Evolutionary conservation across 2,113 vertebrate genomes (phyloP), one percentile per base, ranked within the genome.

Genomic region (Oncorhynchus gorbuscha): DNA sequence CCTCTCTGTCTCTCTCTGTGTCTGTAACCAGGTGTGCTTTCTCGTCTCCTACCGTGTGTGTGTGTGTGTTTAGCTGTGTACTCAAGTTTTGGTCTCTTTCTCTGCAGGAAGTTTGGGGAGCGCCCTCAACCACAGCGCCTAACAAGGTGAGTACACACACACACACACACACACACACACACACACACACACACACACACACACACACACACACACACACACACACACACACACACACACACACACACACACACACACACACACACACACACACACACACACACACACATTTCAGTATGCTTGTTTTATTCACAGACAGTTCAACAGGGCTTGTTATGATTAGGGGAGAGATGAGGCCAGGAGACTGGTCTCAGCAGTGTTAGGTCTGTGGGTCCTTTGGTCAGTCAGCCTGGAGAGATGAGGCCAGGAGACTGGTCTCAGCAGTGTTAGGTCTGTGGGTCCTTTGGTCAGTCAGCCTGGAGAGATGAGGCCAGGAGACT

Each of bases 91-190:
- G 67, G 85, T 86, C 71, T 85, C 76, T 91, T 69, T 88, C 61
- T 82, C 81, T 91, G 85, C 90, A 99, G 98, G 95, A 99, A 99
- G 95, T 98, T 98, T 90, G 97, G 97, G 95, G 98, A 99, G 95
- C 95, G 95, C 92, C 97, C 97, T 95, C 97, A 97, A 93, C 97
- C 98, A 82, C 98, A 97, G 91, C 96, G 97, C 87, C 97, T 99
- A 79, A 99, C 98, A 75, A 97, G 97, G 98, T 99, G 94, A 94
- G 94, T 30, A 32, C 65, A 26, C 45, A 55, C 24, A 26, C 39
- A 30, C 39, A 39, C 35, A 39, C 35, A 39, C 39, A 39, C 8
- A 26, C 39, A 30, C 39, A 39, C 35, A 39, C 35, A 39, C 39
- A 39, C 8, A 39, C 2, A 9, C 65, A 2, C 65, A 30, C n/a